Evolutionary conservation across 2,113 vertebrate genomes (phyloP).

Genomic region (Peromyscus leucopus): DNA sequence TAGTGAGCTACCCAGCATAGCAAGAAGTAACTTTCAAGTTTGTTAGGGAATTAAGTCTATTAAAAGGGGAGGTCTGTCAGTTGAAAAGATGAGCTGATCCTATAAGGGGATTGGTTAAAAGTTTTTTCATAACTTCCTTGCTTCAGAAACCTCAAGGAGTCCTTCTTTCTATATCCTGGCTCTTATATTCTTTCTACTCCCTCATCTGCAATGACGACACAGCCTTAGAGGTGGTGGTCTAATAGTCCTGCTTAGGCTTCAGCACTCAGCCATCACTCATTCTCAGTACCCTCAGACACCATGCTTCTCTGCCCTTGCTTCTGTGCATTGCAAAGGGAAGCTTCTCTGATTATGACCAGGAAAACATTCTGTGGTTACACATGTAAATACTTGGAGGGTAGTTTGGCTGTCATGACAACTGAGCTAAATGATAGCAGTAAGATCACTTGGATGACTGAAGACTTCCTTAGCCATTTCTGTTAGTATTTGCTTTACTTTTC

Average conservation of each 20-base stretch:
- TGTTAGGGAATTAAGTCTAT: accelerated
- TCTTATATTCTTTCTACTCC: background rate
- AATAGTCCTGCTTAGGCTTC: no score
- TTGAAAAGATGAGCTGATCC: background rate
- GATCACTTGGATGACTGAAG: no score
- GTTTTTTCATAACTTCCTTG: background rate
- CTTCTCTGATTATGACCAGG: background rate
- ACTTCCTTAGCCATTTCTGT: no score
- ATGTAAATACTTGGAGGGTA: background rate
- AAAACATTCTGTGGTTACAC: background rate
- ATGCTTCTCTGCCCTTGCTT: no score
- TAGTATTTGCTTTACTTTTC: background rate
- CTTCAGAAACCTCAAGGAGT: background rate
- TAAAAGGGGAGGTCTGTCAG: background rate
- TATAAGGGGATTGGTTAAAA: background rate
- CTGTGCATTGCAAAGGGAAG: background rate
- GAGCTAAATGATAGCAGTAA: background rate
- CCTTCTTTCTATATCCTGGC: background rate
- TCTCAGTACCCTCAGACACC: background rate
- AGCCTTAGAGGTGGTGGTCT: background rate
- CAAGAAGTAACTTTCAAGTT: background rate
- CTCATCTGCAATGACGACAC: background rate
- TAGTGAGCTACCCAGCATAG: no score
- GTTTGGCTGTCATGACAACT: no score
- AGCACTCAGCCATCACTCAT: background rate